Percentiles rank a stretch among this genome's conserved stretches.
Evolutionary conservation across 30 jellyfish, hydroid and myxozoan species (phyloP).

Genomic region (Aurelia sp.): DNA sequence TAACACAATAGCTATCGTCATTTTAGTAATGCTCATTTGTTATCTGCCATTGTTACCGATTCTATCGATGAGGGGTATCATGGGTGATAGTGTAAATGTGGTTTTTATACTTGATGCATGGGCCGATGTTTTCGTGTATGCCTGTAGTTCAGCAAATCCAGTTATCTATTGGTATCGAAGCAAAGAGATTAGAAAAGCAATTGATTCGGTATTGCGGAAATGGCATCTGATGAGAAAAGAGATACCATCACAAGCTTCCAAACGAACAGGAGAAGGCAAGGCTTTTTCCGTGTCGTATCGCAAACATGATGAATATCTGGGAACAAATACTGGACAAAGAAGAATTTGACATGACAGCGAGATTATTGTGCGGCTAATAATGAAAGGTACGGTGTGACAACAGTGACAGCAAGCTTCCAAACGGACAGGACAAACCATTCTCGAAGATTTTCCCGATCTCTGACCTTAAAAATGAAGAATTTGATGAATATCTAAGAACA

Average conservation of each 20-base stretch:
- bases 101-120: conserved; percentile 54
- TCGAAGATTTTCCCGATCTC: too few relatives aligned
- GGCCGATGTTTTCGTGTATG: conserved; percentile 72
- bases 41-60: conserved; percentile 66
- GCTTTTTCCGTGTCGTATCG: conserved; percentile 23
- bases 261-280: conserved; percentile 24
- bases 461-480: too few relatives aligned
- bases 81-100: conserved; percentile 59
- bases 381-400: too few relatives aligned
- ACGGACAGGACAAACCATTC: too few relatives aligned
- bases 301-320: too few relatives aligned
- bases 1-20: conserved; percentile 66
- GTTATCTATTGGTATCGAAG: conserved; percentile 70
- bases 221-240: conserved; percentile 35
- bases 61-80: conserved; percentile 39
- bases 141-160: conserved; percentile 70
- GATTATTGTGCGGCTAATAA: too few relatives aligned
- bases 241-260: conserved; percentile 29
- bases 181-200: conserved; percentile 55
- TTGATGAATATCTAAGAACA: too few relatives aligned
- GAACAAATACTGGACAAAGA: background rate
- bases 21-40: conserved; percentile 55
- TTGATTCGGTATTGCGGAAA: conserved; percentile 37
- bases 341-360: background rate
- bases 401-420: too few relatives aligned